These are phyloP conservation scores for Choloepus hoffmanni DNA, from an alignment of 2,113 vertebrate species.

Conservation along the genomic window DNA sequence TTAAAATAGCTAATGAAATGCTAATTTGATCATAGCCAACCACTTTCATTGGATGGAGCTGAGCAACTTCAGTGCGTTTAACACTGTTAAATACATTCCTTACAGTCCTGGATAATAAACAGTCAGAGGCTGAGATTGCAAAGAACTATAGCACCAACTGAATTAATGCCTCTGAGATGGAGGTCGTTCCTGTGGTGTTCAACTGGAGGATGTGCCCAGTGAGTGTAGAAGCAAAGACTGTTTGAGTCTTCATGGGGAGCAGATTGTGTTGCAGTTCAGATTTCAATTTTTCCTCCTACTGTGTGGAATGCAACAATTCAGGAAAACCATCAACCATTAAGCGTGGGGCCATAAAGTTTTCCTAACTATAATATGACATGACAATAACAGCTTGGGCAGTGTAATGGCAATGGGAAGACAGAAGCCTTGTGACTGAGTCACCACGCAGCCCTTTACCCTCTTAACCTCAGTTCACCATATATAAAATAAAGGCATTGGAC, in stretches of 20 bases:
- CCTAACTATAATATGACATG: constrained; percentile 2
- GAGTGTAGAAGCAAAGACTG: background rate
- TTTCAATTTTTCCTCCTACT: constrained; percentile 18
- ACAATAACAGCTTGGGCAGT: background rate
- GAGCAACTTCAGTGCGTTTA: constrained; percentile 37
- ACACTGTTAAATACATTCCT: constrained; percentile 43
- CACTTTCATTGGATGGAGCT: constrained; percentile 20
- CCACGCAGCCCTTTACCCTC: background rate
- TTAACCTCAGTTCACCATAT: background rate
- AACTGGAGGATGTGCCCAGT: background rate
- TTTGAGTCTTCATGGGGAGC: background rate
- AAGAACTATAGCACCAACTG: background rate
- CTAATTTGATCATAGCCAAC: constrained; percentile 56
- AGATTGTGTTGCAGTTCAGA: background rate
- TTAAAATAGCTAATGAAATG: constrained; percentile 61
- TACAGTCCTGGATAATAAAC: constrained; percentile 13
- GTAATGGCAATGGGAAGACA: background rate
- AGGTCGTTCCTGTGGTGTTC: background rate
- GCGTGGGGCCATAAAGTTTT: background rate
- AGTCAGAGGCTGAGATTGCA: background rate
- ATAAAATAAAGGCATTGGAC: background rate
- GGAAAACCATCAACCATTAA: background rate
- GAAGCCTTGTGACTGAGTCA: background rate
- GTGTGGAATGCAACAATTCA: background rate
- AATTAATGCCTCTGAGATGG: constrained; percentile 39